Evolutionary conservation across 2,797 vertebrate genomes (phyloP), one percentile per base, ranked within the genome.

Genomic region (Ctenopoma multispine): DNA sequence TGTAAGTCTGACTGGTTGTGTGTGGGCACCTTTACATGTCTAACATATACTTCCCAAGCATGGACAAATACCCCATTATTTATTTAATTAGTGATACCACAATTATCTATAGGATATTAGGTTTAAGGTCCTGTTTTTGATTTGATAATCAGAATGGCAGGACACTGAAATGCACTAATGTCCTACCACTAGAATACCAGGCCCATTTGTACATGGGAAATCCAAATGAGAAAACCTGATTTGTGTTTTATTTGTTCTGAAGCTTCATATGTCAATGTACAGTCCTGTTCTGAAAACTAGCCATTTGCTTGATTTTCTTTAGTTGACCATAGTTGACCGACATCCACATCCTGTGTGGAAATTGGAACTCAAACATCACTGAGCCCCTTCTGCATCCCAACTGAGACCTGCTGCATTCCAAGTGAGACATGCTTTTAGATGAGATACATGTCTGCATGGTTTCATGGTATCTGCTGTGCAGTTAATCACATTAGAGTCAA

Each of bases 401-500:
- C 24, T n/a, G 15, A 70, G 31, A 34, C 8, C 31, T 34, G 31
- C 31, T 34, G 31, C 31, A 34, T 34, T 34, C 31, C 31, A 34
- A 34, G 31, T 34, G 31, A 10, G 41, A 63, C 31, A 24, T n/a
- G 34, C 38, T 56, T 59, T 50, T 49, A 59, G 17, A 24, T 15
- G 24, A 65, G 20, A 64, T 38, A 4, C n/a, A 62, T 29, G 60
- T 60, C 44, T 0, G 3, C 60, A 47, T 72, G 46, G 54, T 77
- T 72, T 71, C 14, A 79, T 50, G 43, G 14, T 69, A 9, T 34
- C 20, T 24, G 36, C 38, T 53, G 5, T 66, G 40, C 41, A 81
- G 63, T 46, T 83, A 80, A 76, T 65, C 15, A 64, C 40, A 24
- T 15, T 58, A 6, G 31, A 34, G 40, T n/a, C 43, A 44, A 49